Conservation (phyloP, 2,113 vertebrate species). For the Microcebus lehilahytsara region DNA sequence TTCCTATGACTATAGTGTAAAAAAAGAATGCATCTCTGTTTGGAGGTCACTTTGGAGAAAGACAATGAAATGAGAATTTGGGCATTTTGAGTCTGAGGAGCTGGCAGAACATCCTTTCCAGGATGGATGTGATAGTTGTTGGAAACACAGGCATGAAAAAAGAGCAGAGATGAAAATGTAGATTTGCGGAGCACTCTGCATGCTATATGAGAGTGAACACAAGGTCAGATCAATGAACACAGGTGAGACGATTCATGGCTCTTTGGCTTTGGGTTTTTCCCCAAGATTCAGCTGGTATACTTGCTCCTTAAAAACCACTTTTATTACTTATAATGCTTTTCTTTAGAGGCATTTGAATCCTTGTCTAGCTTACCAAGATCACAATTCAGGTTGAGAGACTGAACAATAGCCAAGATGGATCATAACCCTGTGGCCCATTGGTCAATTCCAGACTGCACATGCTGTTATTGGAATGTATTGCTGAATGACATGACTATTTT, state of each 20-base stretch:
- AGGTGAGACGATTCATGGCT: neutral
- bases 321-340: neutral
- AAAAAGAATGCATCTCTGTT: neutral
- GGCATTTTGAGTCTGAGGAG: neutral
- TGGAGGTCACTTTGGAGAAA: neutral
- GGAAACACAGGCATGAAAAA: neutral
- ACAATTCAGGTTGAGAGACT: neutral
- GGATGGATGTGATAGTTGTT: neutral
- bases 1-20: neutral
- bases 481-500: neutral
- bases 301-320: neutral
- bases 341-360: neutral
- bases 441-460: neutral
- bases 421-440: neutral
- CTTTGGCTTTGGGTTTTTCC: neutral
- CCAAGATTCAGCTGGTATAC: neutral
- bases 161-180: neutral
- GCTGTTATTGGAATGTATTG: neutral
- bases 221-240: neutral
- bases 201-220: accelerated
- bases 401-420: neutral
- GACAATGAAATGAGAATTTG: neutral
- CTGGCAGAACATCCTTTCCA: neutral
- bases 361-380: neutral
- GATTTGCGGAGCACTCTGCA: neutral